Conservation (phyloP, 2,113 vertebrate species). For the Entomyzon cyanotis region DNA sequence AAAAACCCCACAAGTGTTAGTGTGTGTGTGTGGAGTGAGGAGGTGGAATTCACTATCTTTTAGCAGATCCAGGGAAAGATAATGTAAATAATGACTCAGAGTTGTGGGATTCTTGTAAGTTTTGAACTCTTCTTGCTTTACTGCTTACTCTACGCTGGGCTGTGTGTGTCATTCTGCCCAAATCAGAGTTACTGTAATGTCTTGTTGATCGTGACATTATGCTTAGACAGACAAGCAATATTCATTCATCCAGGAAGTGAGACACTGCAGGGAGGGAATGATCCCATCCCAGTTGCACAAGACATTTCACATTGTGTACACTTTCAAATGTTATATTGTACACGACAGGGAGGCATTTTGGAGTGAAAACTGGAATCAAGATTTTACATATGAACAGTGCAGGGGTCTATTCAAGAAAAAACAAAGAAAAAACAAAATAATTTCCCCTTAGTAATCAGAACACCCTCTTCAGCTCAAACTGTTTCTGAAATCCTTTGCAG, state of each 20-base stretch:
- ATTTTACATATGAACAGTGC: background rate
- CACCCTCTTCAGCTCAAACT: background rate
- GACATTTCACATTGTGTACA: background rate
- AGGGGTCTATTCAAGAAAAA: background rate
- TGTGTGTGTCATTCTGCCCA: background rate
- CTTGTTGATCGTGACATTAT: background rate
- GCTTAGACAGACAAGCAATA: background rate
- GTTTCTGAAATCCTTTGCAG: background rate
- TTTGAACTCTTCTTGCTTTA: background rate
- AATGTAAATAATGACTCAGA: background rate
- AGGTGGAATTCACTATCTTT: background rate
- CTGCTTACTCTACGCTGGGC: background rate
- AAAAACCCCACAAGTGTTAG: background rate
- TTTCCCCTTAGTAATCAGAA: background rate
- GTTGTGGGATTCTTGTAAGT: background rate
- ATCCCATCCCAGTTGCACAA: background rate
- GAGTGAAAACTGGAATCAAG: background rate
- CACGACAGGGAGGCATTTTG: background rate
- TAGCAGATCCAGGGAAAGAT: background rate
- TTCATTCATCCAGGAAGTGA: background rate
- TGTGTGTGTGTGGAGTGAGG: background rate
- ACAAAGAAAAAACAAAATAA: no score
- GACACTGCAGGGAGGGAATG: background rate
- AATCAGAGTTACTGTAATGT: background rate
- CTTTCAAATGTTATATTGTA: background rate